Evolutionary conservation across 2,797 vertebrate species (phyloP).

Genomic region (Smutsia temminckii): DNA sequence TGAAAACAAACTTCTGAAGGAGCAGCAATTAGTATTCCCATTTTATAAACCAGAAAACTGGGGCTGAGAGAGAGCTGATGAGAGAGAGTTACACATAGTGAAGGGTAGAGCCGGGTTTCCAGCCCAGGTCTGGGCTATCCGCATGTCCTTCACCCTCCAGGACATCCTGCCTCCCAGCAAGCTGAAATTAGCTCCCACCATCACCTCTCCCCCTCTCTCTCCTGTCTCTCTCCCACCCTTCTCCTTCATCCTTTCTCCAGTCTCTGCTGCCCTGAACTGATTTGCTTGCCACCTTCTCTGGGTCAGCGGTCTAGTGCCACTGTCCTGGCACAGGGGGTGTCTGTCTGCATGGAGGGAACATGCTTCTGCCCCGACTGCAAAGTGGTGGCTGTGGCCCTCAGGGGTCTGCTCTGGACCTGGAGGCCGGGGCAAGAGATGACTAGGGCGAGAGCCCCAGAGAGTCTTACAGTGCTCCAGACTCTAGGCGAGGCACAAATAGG

Average conservation of each 20-base stretch:
- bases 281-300: background rate
- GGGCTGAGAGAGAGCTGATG: background rate
- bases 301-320: background rate
- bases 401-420: background rate
- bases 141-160: rapidly evolving
- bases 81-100: no score
- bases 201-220: background rate
- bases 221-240: background rate
- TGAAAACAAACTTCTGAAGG: background rate
- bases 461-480: background rate
- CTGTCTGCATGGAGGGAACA: rapidly evolving
- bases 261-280: background rate
- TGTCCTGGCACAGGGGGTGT: rapidly evolving
- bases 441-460: background rate
- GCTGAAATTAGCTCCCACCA: background rate
- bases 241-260: background rate
- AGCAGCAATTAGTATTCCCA: background rate
- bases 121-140: background rate
- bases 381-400: rapidly evolving
- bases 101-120: background rate
- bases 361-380: background rate
- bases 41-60: background rate
- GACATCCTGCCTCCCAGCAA: rapidly evolving
- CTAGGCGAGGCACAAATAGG: background rate
- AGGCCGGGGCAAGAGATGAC: background rate